phyloP scores from a whole-genome alignment of 2,888 invertebrate genomes.

The Scaeva pyrastri region DNA sequence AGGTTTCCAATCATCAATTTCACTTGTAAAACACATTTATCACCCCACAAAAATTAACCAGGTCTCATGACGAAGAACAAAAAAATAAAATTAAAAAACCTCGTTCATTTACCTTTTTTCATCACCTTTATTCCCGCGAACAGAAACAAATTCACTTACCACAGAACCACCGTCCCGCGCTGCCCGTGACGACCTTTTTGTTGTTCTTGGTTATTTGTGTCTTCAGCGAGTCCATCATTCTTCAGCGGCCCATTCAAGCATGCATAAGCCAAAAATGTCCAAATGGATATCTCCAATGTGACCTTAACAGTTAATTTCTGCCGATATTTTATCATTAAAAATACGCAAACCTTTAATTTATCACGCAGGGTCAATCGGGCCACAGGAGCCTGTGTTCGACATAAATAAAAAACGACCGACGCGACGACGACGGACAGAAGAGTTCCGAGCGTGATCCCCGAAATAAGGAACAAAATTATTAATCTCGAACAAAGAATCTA shows the following conservation, averaged over 20 bases:
- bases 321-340: slow-evolving; percentile 75
- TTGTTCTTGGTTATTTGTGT: slow-evolving; percentile 15
- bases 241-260: slow-evolving; percentile 67
- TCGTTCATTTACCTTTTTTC: slow-evolving; percentile 58
- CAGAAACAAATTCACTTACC: slow-evolving; percentile 41
- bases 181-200: slow-evolving; percentile 42
- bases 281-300: slow-evolving; percentile 62
- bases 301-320: slow-evolving; percentile 76
- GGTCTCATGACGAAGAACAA: slow-evolving; percentile 19
- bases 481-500: slow-evolving; percentile 48
- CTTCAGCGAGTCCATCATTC: slow-evolving; percentile 54
- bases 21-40: slow-evolving; percentile 67
- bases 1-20: slow-evolving; percentile 71
- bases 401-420: neutral
- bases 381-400: slow-evolving; percentile 54
- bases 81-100: slow-evolving; percentile 10
- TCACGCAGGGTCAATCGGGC: slow-evolving; percentile 63
- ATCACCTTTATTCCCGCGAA: slow-evolving; percentile 48
- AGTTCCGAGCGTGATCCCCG: neutral
- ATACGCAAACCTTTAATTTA: slow-evolving; percentile 74
- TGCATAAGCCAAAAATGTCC: slow-evolving; percentile 57
- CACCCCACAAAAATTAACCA: slow-evolving; percentile 52
- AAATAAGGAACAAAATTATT: slow-evolving; percentile 43
- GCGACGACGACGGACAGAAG: no score
- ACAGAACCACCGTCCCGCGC: neutral